Percentiles rank a stretch among this genome's conserved stretches.
Evolutionary conservation across 2,113 vertebrate species (phyloP).

Genomic region (Leucopsar rothschildi): DNA sequence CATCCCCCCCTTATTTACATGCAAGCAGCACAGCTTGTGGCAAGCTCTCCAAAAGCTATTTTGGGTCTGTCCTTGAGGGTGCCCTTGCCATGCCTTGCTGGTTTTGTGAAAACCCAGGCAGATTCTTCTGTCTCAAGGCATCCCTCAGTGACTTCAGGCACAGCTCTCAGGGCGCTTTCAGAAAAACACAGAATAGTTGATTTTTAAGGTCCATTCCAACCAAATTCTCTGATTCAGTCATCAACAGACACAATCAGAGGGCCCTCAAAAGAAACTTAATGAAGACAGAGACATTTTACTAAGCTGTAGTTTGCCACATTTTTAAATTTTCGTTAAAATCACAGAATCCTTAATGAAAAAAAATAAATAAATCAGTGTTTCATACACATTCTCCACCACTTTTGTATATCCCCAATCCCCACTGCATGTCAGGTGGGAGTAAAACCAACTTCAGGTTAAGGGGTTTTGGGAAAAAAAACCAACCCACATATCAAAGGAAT

Average conservation of each 20-base stretch:
- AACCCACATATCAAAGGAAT: not conserved
- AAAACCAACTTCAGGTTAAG: not conserved
- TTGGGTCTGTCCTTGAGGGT: not conserved
- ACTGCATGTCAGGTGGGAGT: not conserved
- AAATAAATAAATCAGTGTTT: not conserved
- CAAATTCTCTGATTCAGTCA: not conserved
- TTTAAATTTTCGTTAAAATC: accelerated
- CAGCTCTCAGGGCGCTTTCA: not conserved
- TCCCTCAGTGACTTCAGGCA: not conserved
- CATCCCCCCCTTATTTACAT: not conserved
- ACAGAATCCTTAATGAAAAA: not conserved
- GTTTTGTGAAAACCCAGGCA: not conserved
- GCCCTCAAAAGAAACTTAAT: not conserved
- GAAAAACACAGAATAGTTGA: not conserved
- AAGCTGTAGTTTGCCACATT: not conserved
- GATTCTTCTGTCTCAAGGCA: not conserved
- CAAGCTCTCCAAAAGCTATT: not conserved
- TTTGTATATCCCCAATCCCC: not conserved
- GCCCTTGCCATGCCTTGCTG: not conserved
- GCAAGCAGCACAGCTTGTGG: not conserved
- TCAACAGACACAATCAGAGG: not conserved
- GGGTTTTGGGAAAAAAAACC: accelerated
- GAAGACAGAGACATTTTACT: not conserved
- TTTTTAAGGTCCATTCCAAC: not conserved
- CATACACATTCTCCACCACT: not conserved